phyloP scores from a whole-genome alignment of 2,888 invertebrate genomes.

The Hypomecis punctinalis region DNA sequence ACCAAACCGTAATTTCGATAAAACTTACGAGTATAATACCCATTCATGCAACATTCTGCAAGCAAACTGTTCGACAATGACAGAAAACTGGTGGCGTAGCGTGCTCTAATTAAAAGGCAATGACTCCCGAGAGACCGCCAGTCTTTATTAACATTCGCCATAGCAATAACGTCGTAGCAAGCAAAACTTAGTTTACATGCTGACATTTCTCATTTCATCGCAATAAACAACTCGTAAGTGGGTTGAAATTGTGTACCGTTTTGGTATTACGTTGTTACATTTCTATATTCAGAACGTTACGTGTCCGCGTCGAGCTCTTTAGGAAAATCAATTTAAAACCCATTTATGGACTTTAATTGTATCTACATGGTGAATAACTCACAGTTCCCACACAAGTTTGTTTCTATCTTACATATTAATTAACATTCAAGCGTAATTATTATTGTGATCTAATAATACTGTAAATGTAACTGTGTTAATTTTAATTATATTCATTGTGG shows the following conservation, averaged over 20 bases:
- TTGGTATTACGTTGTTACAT: slow-evolving; percentile 18
- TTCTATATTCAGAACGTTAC: slow-evolving; percentile 26
- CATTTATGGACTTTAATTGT: slow-evolving; percentile 18
- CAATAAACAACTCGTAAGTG: slow-evolving; percentile 26
- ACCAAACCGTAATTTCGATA: not conserved
- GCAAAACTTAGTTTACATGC: slow-evolving; percentile 23
- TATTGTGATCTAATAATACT: slow-evolving; percentile 12
- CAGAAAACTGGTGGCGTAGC: slow-evolving; percentile 5
- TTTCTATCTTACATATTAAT: slow-evolving; percentile 8
- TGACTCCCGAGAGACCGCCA: slow-evolving; percentile 24
- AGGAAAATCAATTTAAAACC: slow-evolving; percentile 11
- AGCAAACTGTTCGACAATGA: slow-evolving; percentile 13
- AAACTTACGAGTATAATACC: not conserved
- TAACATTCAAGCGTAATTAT: slow-evolving; percentile 3
- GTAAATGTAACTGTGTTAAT: slow-evolving; percentile 20
- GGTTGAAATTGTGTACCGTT: slow-evolving; percentile 30
- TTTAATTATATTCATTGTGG: slow-evolving; percentile 28
- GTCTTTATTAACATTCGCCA: slow-evolving; percentile 22
- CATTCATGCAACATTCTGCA: slow-evolving; percentile 5
- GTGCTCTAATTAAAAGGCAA: slow-evolving; percentile 30
- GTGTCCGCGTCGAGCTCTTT: slow-evolving; percentile 18
- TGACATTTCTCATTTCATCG: slow-evolving; percentile 23
- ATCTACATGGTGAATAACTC: slow-evolving; percentile 1
- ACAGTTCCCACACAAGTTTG: slow-evolving; percentile 10
- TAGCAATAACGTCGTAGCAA: slow-evolving; percentile 17